Base-by-base conservation (phyloP, 2,888 invertebrate genomes). In the Apamea crenata region DNA sequence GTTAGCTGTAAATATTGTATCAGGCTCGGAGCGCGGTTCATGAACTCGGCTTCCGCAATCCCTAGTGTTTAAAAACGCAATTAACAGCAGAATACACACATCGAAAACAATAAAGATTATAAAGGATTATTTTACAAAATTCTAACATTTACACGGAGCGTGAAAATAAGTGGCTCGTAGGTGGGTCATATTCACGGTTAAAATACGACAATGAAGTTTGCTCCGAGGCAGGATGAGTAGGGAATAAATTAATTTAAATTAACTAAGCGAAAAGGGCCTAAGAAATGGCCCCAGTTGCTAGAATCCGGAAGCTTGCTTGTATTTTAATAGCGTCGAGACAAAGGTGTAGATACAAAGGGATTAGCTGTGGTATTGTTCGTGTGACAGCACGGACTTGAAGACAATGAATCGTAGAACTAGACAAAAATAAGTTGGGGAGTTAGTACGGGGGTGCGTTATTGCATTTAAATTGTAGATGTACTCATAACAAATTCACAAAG, bases 161-260 rank as follows among this genome's bases (percentile, higher is more conserved):
- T 85, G 85, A 83, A 84, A 88, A 87, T 84, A 89, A 88, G 82
- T 89, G 82, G 77, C 77, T 82, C 81, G 86, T 89, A 88, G 84
- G 88, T 90, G 88, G 86, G 84, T 87, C 87, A 85, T 90, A 88
- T 91, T 91, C 88, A 88, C 89, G 82, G 83, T 87, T 88, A 90
- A 89, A 92, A 91, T 89, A 91, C 89, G 90, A 93, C 93, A 94
- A 93, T 93, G 92, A 93, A 93, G 90, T 92, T 91, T 91, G 89
- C 89, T 87, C 90, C 87, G 88, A 92, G 92, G 90, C 92, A 93
- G 94, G 93, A 93, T 92, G 93, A 92, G 91, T 89, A 89, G 90
- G 82, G 93, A 94, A 95, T 95, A 94, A 96, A 96, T 96, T 95
- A 95, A 96, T 96, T 95, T 95, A 94, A 95, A 96, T 95, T 95